Conservation (phyloP, 2,113 vertebrate species). For the Larimichthys crocea region DNA sequence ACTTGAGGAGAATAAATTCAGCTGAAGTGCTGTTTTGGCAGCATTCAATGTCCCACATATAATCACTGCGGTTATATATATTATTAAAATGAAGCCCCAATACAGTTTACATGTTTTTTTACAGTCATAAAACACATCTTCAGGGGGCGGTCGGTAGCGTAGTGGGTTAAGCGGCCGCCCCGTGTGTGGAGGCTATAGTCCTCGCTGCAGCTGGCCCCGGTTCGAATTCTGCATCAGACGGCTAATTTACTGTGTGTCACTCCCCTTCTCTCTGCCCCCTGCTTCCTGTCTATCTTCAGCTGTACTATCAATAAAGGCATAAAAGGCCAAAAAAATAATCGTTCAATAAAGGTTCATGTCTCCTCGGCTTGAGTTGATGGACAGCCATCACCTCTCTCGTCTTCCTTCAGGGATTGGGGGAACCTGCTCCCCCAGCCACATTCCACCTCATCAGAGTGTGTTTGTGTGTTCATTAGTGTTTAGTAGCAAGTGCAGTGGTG, state of each 20-base stretch:
- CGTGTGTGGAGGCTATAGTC: too few relatives aligned
- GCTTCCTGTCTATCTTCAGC: too few relatives aligned
- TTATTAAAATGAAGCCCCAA: too few relatives aligned
- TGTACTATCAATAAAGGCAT: too few relatives aligned
- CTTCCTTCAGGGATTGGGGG: neutral
- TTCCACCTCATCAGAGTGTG: slow-evolving; percentile 37
- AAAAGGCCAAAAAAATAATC: too few relatives aligned
- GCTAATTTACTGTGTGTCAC: too few relatives aligned
- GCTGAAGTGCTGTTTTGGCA: neutral
- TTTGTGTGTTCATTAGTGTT: slow-evolving; percentile 43
- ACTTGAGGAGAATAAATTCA: neutral
- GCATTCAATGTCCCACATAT: neutral
- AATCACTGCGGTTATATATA: neutral
- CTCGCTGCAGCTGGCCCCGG: too few relatives aligned
- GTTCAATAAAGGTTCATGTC: neutral
- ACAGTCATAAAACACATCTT: neutral
- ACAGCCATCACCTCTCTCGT: neutral
- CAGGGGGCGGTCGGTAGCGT: too few relatives aligned
- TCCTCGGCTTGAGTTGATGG: neutral
- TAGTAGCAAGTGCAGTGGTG: slow-evolving; percentile 34
- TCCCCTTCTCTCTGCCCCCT: too few relatives aligned
- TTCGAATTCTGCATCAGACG: too few relatives aligned
- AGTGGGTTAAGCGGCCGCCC: too few relatives aligned
- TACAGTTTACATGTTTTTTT: neutral
- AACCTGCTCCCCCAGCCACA: slow-evolving; percentile 14